phyloP scores from a whole-genome alignment of 1,140 invertebrate species.

The Drosophila carrolli region DNA sequence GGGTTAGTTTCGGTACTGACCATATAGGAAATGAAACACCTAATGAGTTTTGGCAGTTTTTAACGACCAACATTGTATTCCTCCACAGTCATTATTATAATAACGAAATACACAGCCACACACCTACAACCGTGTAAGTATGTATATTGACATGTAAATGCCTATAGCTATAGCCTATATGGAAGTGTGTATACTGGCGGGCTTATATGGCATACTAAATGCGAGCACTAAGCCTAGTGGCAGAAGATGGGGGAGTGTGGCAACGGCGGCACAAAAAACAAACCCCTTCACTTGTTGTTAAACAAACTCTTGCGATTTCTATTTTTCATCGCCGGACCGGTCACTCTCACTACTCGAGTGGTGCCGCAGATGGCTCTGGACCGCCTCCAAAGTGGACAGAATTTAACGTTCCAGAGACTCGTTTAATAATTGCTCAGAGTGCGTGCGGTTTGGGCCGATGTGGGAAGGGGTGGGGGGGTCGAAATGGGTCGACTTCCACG shows the following conservation, averaged over 20 bases:
- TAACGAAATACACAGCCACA: conserved; percentile 34
- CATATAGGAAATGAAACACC: conserved; percentile 33
- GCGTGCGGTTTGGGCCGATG: conserved; percentile 79
- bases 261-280: conserved; percentile 64
- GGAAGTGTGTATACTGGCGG: background rate
- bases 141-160: conserved; percentile 29
- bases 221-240: conserved; percentile 50
- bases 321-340: conserved; percentile 59
- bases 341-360: conserved; percentile 40
- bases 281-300: conserved; percentile 81
- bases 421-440: conserved; percentile 83
- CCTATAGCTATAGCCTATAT: conserved; percentile 12
- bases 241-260: background rate
- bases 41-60: conserved; percentile 54
- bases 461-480: conserved; percentile 52
- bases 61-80: conserved; percentile 52
- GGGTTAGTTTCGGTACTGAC: conserved; percentile 27
- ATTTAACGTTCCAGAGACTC: conserved; percentile 83
- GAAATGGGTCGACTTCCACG: conserved; percentile 44
- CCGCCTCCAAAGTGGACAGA: conserved; percentile 76
- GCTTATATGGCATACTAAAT: conserved; percentile 47
- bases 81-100: conserved; percentile 52
- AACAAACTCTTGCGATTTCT: conserved; percentile 81
- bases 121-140: conserved; percentile 18
- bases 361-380: conserved; percentile 56